Conservation (phyloP, 2,888 invertebrate species). For the Cephus sareptanus region DNA sequence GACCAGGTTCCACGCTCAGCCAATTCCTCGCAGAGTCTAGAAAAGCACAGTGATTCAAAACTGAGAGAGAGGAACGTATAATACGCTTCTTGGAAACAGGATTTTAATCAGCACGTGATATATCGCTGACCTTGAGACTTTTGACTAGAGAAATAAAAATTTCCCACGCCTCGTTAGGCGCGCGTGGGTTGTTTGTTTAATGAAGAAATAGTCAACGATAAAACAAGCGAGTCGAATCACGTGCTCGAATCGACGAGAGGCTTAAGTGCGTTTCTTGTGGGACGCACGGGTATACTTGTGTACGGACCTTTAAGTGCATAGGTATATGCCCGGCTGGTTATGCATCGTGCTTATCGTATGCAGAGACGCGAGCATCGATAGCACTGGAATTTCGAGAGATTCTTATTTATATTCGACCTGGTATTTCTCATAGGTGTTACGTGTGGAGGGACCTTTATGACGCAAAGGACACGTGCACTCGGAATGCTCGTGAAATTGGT, state of each 20-base stretch:
- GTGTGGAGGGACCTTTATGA: background rate
- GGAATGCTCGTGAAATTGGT: slow-evolving; percentile 21
- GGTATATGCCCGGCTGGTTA: no score
- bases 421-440: background rate
- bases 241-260: background rate
- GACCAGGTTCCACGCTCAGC: background rate
- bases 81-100: background rate
- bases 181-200: background rate
- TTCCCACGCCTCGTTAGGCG: background rate
- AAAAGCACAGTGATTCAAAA: background rate
- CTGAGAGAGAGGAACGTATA: background rate
- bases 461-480: background rate
- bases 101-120: slow-evolving; percentile 25
- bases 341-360: background rate
- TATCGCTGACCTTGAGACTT: slow-evolving; percentile 20
- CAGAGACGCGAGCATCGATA: background rate
- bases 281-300: background rate
- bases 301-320: background rate
- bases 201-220: background rate
- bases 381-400: background rate
- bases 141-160: background rate
- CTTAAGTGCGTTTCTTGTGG: background rate
- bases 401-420: background rate
- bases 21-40: background rate
- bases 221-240: background rate